Evolutionary conservation across 1,140 invertebrate species (phyloP), one percentile per base, ranked within the genome.

Genomic region (Aphaenogaster floridana): DNA sequence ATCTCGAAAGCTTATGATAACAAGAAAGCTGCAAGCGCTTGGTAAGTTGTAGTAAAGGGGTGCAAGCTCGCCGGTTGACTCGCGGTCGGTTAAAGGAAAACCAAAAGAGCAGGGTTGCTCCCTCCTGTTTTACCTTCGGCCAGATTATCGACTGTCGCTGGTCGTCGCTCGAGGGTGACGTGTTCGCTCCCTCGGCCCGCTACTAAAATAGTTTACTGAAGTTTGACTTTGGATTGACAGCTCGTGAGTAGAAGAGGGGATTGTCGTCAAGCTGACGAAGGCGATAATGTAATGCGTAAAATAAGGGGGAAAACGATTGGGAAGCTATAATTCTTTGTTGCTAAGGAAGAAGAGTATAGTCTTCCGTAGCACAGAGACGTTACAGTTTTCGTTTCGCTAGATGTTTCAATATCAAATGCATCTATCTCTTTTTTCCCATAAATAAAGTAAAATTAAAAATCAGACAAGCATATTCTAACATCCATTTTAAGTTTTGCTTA

Each of bases 131-230:
- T 96, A 96, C 96, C 96, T 96, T 96, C 94, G 92, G 94, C 94
- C 92, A 96, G 95, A 93, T 95, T 96, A 96, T 96, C 95, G 92
- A 96, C 94, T 89, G 96, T 96, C 88, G 94, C 94, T 94, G 94
- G 94, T 91, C 94, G 93, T 94, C 94, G 94, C 91, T 94, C 94
- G 94, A 95, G 94, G 92, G 94, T 94, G 93, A 94, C 94, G 90
- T 92, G 92, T 93, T 95, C 94, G 92, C 94, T 94, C 93, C 94
- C 94, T 94, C 94, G 94, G 93, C 94, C 94, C 91, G 94, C 94
- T 95, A 95, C 94, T 95, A 95, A 88, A 95, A 95, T 95, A 94
- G 92, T 94, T 95, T 93, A 92, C 90, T 91, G 76, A 93, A 77
- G 87, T 94, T 95, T 94, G 89, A 94, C 90, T 92, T 91, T 90